A percentile compares a stretch with the other conserved stretches of the same genome.
Conservation (phyloP, 2,113 vertebrate genomes). For the Pedetes capensis region DNA sequence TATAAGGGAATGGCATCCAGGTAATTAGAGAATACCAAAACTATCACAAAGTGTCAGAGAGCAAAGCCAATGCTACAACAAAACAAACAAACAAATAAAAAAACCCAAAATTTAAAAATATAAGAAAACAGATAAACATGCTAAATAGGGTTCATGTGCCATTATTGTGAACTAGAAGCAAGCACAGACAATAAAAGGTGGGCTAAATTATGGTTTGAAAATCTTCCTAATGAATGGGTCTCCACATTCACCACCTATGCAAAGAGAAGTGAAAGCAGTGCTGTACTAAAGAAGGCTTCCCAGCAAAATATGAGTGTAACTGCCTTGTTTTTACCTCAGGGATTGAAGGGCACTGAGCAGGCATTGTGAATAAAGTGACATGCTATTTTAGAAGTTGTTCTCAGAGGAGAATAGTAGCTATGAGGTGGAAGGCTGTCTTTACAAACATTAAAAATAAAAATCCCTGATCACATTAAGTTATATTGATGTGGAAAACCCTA, state of each 20-base stretch:
- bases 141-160: neutral
- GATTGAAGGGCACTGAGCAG: neutral
- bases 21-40: neutral
- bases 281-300: neutral
- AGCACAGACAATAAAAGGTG: neutral
- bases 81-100: neutral
- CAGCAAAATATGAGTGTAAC: neutral
- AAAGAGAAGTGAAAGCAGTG: neutral
- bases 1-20: neutral
- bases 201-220: neutral
- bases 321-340: neutral
- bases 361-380: neutral
- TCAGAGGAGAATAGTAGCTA: neutral
- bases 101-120: neutral
- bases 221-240: constrained; percentile 3
- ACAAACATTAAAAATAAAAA: neutral
- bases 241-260: neutral
- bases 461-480: neutral
- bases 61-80: neutral
- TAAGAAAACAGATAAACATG: neutral
- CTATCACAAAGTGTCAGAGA: neutral
- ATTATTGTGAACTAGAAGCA: neutral
- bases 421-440: neutral
- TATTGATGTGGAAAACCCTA: neutral
- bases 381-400: neutral